These are phyloP conservation scores for Latrodectus elegans DNA, from an alignment of 2,888 invertebrate species.

Conservation along the genomic window DNA sequence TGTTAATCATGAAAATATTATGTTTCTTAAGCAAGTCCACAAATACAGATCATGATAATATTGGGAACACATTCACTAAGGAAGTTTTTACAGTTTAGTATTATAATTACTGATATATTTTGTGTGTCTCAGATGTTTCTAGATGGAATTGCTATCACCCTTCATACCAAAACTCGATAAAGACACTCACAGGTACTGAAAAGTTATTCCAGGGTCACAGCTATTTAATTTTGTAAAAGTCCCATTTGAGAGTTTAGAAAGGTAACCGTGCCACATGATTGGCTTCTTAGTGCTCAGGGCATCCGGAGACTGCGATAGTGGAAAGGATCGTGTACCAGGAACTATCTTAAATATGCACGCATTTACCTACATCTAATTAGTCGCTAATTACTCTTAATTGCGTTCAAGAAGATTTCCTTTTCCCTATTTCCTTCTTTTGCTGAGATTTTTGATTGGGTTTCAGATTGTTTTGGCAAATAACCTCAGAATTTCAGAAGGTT, in stretches of 20 bases:
- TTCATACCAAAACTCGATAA: too few species aligned
- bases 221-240: constrained; percentile 48
- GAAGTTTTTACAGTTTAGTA: too few species aligned
- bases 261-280: constrained; percentile 26
- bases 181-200: too few species aligned
- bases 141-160: too few species aligned
- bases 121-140: too few species aligned
- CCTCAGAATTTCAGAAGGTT: constrained; percentile 6
- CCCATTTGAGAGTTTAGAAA: constrained; percentile 31
- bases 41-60: too few species aligned
- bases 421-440: constrained; percentile 34
- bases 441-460: constrained; percentile 49
- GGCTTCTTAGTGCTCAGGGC: constrained; percentile 44
- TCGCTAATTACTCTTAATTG: constrained; percentile 65
- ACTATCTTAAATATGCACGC: constrained; percentile 67
- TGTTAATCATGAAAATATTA: too few species aligned
- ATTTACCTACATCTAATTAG: constrained; percentile 66
- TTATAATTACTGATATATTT: too few species aligned
- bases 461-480: constrained; percentile 34
- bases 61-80: too few species aligned
- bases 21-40: too few species aligned
- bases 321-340: constrained; percentile 47
- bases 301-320: constrained; percentile 48
- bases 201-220: constrained; percentile 15
- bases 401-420: constrained; percentile 46